phyloP scores from a whole-genome alignment of 1,140 invertebrate genomes.

The Episyrphus balteatus region DNA sequence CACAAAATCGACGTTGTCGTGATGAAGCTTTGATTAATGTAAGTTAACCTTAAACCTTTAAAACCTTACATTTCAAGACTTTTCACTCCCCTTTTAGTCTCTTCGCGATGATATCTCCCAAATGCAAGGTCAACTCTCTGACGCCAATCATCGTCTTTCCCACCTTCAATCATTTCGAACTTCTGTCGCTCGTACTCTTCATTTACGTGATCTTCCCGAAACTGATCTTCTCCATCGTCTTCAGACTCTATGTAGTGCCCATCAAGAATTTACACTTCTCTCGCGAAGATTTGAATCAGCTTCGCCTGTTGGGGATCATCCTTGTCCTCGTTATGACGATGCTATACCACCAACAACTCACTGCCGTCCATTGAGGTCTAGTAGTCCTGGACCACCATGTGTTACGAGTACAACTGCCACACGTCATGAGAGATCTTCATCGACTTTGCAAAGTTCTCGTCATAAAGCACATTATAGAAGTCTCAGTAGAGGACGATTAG shows the following conservation, averaged over 20 bases:
- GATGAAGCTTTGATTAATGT: slow-evolving; percentile 56
- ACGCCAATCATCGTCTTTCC: slow-evolving; percentile 58
- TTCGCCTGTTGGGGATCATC: slow-evolving; percentile 31
- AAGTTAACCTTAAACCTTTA: slow-evolving; percentile 18
- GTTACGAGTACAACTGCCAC: too few species aligned
- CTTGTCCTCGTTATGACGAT: slow-evolving; percentile 31
- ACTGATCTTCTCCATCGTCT: slow-evolving; percentile 31
- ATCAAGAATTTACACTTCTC: slow-evolving; percentile 51
- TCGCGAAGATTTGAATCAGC: slow-evolving; percentile 44
- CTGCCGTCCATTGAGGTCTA: slow-evolving; percentile 26
- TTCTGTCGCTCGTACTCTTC: slow-evolving; percentile 52
- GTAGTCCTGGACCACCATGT: slow-evolving; percentile 9
- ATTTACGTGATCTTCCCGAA: slow-evolving; percentile 30
- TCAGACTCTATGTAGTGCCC: slow-evolving; percentile 40
- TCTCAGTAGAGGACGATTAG: too few species aligned
- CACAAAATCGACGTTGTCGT: slow-evolving; percentile 29
- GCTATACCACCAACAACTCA: slow-evolving; percentile 25
- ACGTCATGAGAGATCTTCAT: too few species aligned
- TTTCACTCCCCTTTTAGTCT: slow-evolving; percentile 23
- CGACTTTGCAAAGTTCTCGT: too few species aligned
- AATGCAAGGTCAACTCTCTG: slow-evolving; percentile 56
- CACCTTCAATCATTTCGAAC: slow-evolving; percentile 60
- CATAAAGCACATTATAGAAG: too few species aligned
- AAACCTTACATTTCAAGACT: not conserved
- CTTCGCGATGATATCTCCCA: slow-evolving; percentile 60